A percentile compares a stretch with the other conserved stretches of the same genome.
Evolutionary conservation across 2,888 invertebrate genomes (phyloP).

Genomic region (Epinotia demarniana): DNA sequence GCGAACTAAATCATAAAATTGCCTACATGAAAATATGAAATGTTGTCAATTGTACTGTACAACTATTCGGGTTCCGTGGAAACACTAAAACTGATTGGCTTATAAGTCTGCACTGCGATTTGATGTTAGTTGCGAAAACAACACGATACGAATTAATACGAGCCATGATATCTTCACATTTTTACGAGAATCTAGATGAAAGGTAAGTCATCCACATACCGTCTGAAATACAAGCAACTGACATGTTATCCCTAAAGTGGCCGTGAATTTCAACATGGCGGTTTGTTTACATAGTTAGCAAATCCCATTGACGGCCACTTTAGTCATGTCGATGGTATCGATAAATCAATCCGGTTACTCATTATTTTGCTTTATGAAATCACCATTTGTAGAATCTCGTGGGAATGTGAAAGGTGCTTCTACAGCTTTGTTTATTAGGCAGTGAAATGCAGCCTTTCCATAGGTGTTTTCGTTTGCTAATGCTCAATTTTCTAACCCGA

Average conservation of each 20-base stretch:
- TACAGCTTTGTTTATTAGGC: background rate
- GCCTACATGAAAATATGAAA: too few relatives aligned
- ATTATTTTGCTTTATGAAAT: background rate
- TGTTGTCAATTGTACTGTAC: too few relatives aligned
- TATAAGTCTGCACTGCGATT: conserved; percentile 41
- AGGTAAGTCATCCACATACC: too few relatives aligned
- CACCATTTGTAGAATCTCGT: background rate
- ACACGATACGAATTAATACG: conserved; percentile 15
- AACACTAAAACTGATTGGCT: conserved; percentile 28
- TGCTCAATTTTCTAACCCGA: background rate
- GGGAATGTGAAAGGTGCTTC: background rate
- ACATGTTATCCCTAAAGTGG: too few relatives aligned
- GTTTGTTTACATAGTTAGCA: too few relatives aligned
- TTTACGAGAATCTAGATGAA: background rate
- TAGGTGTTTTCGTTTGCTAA: background rate
- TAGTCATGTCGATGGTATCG: too few relatives aligned
- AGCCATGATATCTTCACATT: background rate
- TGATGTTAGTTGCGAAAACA: conserved; percentile 34
- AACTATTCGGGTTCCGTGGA: conserved; percentile 27
- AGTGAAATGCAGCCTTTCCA: background rate
- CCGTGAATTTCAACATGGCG: too few relatives aligned
- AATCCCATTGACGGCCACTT: too few relatives aligned
- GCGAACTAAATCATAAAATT: too few relatives aligned
- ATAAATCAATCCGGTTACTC: too few relatives aligned
- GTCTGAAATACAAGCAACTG: too few relatives aligned